Base-by-base conservation (phyloP, 2,797 vertebrate species). In the Pangasius mekongensis region DNA sequence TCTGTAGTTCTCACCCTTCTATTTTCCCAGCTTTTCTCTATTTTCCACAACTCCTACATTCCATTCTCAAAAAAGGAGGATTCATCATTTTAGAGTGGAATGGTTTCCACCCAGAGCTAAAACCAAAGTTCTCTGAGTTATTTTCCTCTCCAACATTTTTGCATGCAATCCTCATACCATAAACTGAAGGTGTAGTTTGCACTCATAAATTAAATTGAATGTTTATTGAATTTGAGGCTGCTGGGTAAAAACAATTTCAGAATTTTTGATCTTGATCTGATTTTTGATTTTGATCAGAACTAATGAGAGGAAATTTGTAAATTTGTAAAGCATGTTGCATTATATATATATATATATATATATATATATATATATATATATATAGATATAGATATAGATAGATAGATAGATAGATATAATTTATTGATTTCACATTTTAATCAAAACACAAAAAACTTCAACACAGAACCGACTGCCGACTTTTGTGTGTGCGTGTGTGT, bases 21-120 rank as follows among this genome's bases (percentile, higher is more conserved):
- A 18, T 47, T 83, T 66, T 83, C 43, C 60, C 39, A 83, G 80
- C 36, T 83, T 14, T 20, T 64, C 36, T 27, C 39, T 62, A 39
- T 58, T 82, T 82, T 82, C 56, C 56, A 82, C 80, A 56, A 64
- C 43, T 67, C 62, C 82, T 33, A 52, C 62, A 84, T 67, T 84
- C 62, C 82, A 52, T 33, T 67, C 62, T 67, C 27, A 49, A 64
- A 84, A 83, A 52, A 52, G 62, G 60, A 84, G 62, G 27, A 67
- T 84, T 52, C 39, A 67, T 84, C 62, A 84, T 67, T 67, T 33
- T 11, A 18, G 62, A 49, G 60, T 47, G 62, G 30, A 83, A 83
- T 20, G 60, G 27, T 83, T 83, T 83, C 43, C 39, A 66, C 62
- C 60, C 62, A 84, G 16, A 49, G 60, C 39, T 49, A 47, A 18